These are phyloP conservation scores for Urosaurus nigricauda DNA, from an alignment of 2,797 vertebrate genomes.

Conservation along the genomic window DNA sequence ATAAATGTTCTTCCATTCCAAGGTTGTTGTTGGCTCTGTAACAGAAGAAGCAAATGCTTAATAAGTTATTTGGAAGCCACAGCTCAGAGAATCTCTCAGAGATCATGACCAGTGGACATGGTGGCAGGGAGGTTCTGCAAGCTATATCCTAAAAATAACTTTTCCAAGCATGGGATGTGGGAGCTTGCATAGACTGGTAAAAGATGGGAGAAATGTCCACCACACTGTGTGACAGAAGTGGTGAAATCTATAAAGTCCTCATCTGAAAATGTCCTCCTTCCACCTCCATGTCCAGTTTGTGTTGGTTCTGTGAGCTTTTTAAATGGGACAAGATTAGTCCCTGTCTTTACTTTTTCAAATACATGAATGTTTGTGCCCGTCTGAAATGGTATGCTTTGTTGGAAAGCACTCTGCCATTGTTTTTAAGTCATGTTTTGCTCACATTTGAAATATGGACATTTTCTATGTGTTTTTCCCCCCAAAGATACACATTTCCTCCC, in stretches of 20 bases:
- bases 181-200: neutral
- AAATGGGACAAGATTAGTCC: neutral
- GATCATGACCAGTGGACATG: too few species aligned
- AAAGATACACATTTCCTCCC: neutral
- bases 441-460: neutral
- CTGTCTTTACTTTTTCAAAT: neutral
- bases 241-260: neutral
- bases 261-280: neutral
- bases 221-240: neutral
- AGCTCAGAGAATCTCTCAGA: too few species aligned
- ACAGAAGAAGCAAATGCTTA: too few species aligned
- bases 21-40: neutral
- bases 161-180: too few species aligned
- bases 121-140: too few species aligned
- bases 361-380: neutral
- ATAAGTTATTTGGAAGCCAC: too few species aligned
- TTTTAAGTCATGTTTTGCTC: neutral
- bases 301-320: neutral
- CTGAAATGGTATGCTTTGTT: neutral
- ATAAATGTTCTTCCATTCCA: neutral
- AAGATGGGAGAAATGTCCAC: neutral
- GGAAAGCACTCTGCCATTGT: neutral
- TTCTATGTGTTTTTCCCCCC: neutral
- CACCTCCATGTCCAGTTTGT: neutral
- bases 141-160: too few species aligned